Evolutionary conservation across 2,888 invertebrate genomes (phyloP), one percentile per base, ranked within the genome.

Genomic region (Bugula neritina): DNA sequence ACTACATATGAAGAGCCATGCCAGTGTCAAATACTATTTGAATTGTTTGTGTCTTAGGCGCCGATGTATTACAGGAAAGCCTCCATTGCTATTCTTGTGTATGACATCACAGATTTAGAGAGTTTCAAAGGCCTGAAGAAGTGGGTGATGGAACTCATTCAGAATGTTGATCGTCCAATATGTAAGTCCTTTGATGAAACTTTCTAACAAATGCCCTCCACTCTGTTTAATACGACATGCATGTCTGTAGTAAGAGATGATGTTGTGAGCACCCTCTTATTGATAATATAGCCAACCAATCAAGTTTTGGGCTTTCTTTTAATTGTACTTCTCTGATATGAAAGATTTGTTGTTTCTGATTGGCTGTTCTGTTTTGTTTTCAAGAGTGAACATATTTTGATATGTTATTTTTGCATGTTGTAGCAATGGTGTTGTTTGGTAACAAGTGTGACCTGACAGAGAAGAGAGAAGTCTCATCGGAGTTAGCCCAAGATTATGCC

Each of bases 51-150:
- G 52, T 77, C 77, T 5, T 77, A 85, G 85, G 93, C 93, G 0
- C 94, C 95, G 5, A 93, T 94, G 92, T 95, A 94, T 83, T 95
- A 95, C 82, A 87, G 94, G 71, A 93, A 93, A 81, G 91, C 94
- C 0, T 93, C 93, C 82, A 93, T 92, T 0, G 94, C 94, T 0
- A 87, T 94, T 70, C 85, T 94, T 69, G 90, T 94, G 0, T 95
- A 91, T 81, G 94, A 95, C 82, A 89, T 95, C 74, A 91, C 93
- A 1, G 89, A 90, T 74, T 85, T 88, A 63, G 87, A 87, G 74
- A 91, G 90, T 72, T 94, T 93, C 81, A 85, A 87, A 1, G 90
- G 90, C 74, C 90, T 94, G 76, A 91, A 93, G 84, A 87, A 87
- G n/a, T 94, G 94, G 94, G 91, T 92, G 1, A 89, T 89, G 79